phyloP scores from a whole-genome alignment of 2,888 invertebrate species.

The Cephus nigrinus region DNA sequence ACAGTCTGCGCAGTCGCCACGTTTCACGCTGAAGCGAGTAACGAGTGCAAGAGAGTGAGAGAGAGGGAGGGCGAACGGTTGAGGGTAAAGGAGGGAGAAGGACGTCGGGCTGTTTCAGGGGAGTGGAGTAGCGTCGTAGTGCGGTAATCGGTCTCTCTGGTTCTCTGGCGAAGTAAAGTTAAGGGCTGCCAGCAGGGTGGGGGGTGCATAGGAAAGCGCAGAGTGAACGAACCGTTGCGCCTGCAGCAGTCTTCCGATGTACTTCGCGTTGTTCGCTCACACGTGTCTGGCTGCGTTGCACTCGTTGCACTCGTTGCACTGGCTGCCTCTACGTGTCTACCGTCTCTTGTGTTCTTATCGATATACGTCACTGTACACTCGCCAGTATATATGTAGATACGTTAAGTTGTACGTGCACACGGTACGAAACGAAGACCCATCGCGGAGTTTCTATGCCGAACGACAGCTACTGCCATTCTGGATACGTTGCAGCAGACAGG shows the following conservation, averaged over 20 bases:
- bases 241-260: slow-evolving; percentile 52
- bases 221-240: slow-evolving; percentile 29
- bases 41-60: slow-evolving; percentile 8
- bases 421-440: neutral
- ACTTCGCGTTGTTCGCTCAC: slow-evolving; percentile 45
- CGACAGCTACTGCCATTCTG: neutral
- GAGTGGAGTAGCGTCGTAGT: slow-evolving; percentile 16
- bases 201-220: slow-evolving; percentile 39
- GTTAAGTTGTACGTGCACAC: neutral
- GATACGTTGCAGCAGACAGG: neutral
- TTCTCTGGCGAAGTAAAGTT: slow-evolving; percentile 24
- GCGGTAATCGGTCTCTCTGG: slow-evolving; percentile 34
- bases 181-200: slow-evolving; percentile 24
- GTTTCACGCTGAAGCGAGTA: slow-evolving; percentile 6
- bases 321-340: neutral
- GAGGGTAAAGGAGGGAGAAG: neutral
- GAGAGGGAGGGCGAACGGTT: neutral
- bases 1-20: slow-evolving; percentile 2
- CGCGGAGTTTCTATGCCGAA: neutral
- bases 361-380: neutral
- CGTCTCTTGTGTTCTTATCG: neutral
- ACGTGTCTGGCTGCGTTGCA: slow-evolving; percentile 2
- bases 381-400: neutral
- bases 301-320: slow-evolving; percentile 3
- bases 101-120: neutral